Base-by-base conservation (phyloP, 2,113 vertebrate species). In the Picathartes gymnocephalus region DNA sequence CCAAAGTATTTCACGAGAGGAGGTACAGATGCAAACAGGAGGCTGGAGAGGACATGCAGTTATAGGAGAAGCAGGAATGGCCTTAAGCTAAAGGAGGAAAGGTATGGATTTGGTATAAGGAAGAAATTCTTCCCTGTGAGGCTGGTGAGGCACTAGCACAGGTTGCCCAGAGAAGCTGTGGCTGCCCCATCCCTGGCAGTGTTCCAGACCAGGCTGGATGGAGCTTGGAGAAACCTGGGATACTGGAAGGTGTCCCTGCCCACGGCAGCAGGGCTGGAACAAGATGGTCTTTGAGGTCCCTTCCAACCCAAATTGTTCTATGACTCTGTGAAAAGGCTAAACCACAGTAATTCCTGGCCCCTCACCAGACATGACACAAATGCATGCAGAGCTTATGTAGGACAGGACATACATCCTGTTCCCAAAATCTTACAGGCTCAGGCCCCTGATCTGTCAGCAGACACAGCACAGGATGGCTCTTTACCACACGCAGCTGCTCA, bases 401-500 rank as follows among this genome's bases (percentile, higher is more conserved):
- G n/a, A 76, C 54, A 42, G 62, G 62, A 82, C 47, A 76, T 18
- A 40, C 28, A 44, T 33, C 45, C 56, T 65, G 15, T 61, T 86
- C 39, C 81, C 81, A 72, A 72, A 72, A 66, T 61, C 18, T 71
- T 19, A 4, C 2, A 7, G 51, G n/a, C 39, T 48, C 11, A 44
- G 62, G 31, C n/a, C 71, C 40, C 16, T 66, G 20, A 35, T 70
- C 74, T 69, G 2, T 33, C 45, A 62, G 57, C 68, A 85, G 30
- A 33, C 18, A 19, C 16, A 24, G 45, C 56, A 61, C 5, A 2
- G 60, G 74, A 39, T 39, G 45, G 31, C 16, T 22, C 40, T 40
- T 72, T 11, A 58, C 24, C 10, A 4, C 30, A 37, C 0, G 0
- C 72, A 62, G 68, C 78, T 76, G 62, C 53, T 62, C 7, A 0